Conservation (phyloP, 2,113 vertebrate genomes). For the Petaurus breviceps region DNA sequence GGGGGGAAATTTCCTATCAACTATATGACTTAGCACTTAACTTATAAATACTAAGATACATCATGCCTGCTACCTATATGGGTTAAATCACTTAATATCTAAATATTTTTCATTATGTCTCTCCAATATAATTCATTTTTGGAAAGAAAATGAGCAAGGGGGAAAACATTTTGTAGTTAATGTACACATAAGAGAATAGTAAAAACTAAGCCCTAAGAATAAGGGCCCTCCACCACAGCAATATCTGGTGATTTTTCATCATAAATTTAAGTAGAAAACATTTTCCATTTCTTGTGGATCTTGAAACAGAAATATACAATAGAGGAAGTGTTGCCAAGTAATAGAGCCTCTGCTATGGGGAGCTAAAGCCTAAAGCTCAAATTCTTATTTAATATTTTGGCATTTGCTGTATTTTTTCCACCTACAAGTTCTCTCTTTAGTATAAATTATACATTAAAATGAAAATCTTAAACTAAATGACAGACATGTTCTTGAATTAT, state of each 20-base stretch:
- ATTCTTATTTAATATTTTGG: slow-evolving; percentile 54
- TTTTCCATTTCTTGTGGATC: slow-evolving; percentile 44
- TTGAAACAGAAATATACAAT: slow-evolving; percentile 31
- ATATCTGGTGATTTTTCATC: slow-evolving; percentile 44
- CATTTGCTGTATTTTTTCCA: slow-evolving; percentile 6
- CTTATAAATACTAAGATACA: background rate
- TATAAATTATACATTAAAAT: slow-evolving; percentile 38
- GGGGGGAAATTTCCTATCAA: background rate
- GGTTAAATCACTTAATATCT: background rate
- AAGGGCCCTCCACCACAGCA: slow-evolving; percentile 3
- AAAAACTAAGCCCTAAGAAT: background rate
- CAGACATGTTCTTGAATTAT: background rate
- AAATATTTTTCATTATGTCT: background rate
- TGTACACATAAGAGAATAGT: background rate
- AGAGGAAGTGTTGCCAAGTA: slow-evolving; percentile 37
- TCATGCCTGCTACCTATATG: background rate
- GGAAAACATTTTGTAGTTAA: background rate
- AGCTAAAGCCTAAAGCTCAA: slow-evolving; percentile 33
- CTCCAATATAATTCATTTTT: slow-evolving; percentile 23
- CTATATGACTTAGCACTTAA: background rate
- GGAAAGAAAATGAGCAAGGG: slow-evolving; percentile 35
- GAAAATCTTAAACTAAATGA: slow-evolving; percentile 6
- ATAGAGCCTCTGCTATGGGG: slow-evolving; percentile 31
- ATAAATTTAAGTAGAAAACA: slow-evolving; percentile 50
- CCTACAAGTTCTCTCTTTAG: slow-evolving; percentile 44